These are phyloP conservation scores for Aphidius gifuensis DNA, from an alignment of 1,140 invertebrate species.

Conservation along the genomic window DNA sequence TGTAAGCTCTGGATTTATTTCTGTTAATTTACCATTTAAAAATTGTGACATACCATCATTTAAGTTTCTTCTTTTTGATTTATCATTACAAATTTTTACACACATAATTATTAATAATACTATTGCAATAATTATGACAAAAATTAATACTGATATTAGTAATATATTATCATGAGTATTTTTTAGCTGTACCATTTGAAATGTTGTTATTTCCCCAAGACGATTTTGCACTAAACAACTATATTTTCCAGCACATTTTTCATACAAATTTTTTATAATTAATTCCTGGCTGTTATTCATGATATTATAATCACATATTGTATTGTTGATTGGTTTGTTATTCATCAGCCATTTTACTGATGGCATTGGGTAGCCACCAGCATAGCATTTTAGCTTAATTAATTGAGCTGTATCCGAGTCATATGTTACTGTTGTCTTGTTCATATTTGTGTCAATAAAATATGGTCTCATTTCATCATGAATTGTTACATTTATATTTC, in stretches of 20 bases:
- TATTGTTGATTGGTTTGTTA: slow-evolving; percentile 8
- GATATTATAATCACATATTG: slow-evolving; percentile 35
- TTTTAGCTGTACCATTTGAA: slow-evolving; percentile 45
- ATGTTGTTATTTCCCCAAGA: slow-evolving; percentile 36
- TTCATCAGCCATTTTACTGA: slow-evolving; percentile 45
- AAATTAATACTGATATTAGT: slow-evolving; percentile 49
- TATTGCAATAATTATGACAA: slow-evolving; percentile 53
- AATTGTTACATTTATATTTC: slow-evolving; percentile 31
- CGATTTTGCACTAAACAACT: slow-evolving; percentile 46
- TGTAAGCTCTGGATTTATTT: slow-evolving; percentile 83
- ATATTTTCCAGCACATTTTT: slow-evolving; percentile 48
- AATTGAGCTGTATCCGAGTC: slow-evolving; percentile 26
- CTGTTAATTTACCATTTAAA: slow-evolving; percentile 73
- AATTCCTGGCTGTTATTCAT: slow-evolving; percentile 39
- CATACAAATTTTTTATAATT: slow-evolving; percentile 43
- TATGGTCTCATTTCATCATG: slow-evolving; percentile 33
- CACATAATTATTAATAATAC: slow-evolving; percentile 54
- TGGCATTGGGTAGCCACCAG: slow-evolving; percentile 43
- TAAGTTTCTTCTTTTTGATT: slow-evolving; percentile 58
- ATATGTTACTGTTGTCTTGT: slow-evolving; percentile 28
- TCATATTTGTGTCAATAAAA: slow-evolving; percentile 34
- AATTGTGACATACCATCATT: slow-evolving; percentile 71
- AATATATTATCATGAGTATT: slow-evolving; percentile 38
- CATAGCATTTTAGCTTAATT: slow-evolving; percentile 37
- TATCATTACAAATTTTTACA: slow-evolving; percentile 61